A percentile compares a stretch with the other conserved stretches of the same genome.
phyloP scores from a whole-genome alignment of 2,888 invertebrate genomes.

The Acrobasis consociella region DNA sequence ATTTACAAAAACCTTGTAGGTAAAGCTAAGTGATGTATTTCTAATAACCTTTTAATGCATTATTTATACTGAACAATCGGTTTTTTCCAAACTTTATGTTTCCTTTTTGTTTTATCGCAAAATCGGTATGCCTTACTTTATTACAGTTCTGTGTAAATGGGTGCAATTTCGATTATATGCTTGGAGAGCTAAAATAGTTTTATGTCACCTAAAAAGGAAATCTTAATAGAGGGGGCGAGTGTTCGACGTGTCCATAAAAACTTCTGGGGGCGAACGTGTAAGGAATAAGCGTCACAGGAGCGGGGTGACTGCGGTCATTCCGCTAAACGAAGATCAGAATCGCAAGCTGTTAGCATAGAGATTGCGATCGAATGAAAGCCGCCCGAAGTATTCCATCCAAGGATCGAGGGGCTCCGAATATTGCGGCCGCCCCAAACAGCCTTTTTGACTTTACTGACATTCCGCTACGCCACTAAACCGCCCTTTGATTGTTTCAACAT shows the following conservation, averaged over 20 bases:
- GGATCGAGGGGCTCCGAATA: constrained; percentile 75
- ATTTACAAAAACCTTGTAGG: too few relatives aligned
- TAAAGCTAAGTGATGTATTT: too few relatives aligned
- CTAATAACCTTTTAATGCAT: too few relatives aligned
- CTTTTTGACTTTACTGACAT: constrained; percentile 71
- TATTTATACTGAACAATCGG: too few relatives aligned
- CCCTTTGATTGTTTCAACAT: constrained; percentile 69
- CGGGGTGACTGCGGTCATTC: constrained; percentile 81
- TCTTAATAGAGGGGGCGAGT: constrained; percentile 63
- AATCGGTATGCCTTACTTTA: background rate
- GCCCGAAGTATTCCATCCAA: constrained; percentile 77
- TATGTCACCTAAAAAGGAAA: constrained; percentile 62
- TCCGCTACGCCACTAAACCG: constrained; percentile 61
- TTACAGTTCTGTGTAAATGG: constrained; percentile 3
- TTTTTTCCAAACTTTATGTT: background rate
- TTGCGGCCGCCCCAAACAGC: constrained; percentile 74
- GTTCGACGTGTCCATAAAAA: constrained; percentile 74
- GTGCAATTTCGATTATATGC: constrained; percentile 3
- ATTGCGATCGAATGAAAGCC: constrained; percentile 81
- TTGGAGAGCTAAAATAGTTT: constrained; percentile 42
- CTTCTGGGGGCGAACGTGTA: constrained; percentile 77
- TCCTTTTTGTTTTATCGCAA: background rate
- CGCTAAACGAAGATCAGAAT: constrained; percentile 83
- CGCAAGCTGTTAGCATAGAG: constrained; percentile 83
- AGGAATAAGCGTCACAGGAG: constrained; percentile 77